Conservation (phyloP, 2,888 invertebrate genomes). For the Dryobota labecula region DNA sequence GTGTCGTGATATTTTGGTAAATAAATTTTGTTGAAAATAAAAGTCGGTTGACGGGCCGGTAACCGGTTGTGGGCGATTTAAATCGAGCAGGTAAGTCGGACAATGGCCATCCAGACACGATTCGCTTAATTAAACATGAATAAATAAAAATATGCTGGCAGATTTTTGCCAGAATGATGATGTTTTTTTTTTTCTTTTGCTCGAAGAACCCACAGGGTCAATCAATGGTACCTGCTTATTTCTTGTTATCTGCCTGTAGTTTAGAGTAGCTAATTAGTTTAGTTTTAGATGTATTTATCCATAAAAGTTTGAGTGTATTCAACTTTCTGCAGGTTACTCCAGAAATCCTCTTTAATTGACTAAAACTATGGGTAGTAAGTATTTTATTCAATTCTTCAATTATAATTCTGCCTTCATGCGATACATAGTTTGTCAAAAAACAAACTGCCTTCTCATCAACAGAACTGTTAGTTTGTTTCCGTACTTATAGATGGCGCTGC, state of each 20-base stretch:
- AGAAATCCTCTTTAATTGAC: not conserved
- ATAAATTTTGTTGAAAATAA: constrained; percentile 83
- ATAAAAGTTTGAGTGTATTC: not conserved
- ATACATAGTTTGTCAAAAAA: not conserved
- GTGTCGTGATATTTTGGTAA: constrained; percentile 81
- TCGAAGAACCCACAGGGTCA: constrained; percentile 34
- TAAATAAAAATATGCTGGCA: constrained; percentile 76
- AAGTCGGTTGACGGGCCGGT: constrained; percentile 79
- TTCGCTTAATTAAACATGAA: constrained; percentile 87
- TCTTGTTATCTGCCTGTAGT: constrained; percentile 18
- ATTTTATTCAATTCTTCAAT: not conserved
- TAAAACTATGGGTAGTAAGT: not conserved
- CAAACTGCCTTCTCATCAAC: constrained; percentile 3
- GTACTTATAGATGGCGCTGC: constrained; percentile 79
- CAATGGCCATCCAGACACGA: constrained; percentile 86
- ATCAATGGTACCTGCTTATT: constrained; percentile 18
- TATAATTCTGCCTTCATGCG: not conserved
- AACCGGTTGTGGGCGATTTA: constrained; percentile 84
- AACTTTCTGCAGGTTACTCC: not conserved
- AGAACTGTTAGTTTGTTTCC: constrained; percentile 42
- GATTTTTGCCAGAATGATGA: constrained; percentile 61
- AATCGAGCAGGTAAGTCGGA: constrained; percentile 87
- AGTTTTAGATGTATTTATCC: not conserved
- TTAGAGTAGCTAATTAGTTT: constrained; percentile 21
- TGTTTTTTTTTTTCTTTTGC: constrained; percentile 50